Conservation (phyloP, 2,797 vertebrate genomes). For the Dendrocincla fuliginosa region DNA sequence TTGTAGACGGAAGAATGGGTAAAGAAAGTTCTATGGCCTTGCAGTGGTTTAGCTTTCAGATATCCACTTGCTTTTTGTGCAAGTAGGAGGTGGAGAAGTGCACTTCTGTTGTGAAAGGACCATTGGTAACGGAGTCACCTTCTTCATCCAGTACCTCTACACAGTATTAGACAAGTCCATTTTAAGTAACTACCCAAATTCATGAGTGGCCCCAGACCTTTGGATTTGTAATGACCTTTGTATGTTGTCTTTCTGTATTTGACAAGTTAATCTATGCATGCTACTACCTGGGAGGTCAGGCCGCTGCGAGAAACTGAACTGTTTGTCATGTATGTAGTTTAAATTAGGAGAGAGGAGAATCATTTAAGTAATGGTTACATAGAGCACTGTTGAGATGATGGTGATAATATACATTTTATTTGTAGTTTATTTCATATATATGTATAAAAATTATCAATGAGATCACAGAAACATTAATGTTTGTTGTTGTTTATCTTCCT, state of each 20-base stretch:
- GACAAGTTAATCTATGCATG: not conserved
- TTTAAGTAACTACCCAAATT: not conserved
- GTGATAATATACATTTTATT: not conserved
- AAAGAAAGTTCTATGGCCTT: not conserved
- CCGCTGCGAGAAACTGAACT: not conserved
- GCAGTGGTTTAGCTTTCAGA: not conserved
- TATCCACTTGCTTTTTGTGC: not conserved
- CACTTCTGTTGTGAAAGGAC: not conserved
- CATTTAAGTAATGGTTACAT: not conserved
- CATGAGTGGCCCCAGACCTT: not conserved
- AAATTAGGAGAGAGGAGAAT: not conserved
- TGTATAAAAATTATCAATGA: not conserved
- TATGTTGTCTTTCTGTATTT: not conserved
- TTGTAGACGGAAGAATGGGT: not conserved
- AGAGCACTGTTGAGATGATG: not conserved
- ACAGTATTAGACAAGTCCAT: not conserved
- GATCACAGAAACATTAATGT: not conserved
- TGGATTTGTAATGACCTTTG: conserved; percentile 22
- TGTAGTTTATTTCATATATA: not conserved
- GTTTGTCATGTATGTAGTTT: not conserved
- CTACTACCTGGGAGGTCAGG: not conserved
- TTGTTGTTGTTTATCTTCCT: not conserved
- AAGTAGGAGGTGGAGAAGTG: not conserved
- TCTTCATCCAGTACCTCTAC: not conserved
- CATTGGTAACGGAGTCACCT: not conserved